Conservation (phyloP, 1,140 invertebrate genomes). For the Drosophila mayri region DNA sequence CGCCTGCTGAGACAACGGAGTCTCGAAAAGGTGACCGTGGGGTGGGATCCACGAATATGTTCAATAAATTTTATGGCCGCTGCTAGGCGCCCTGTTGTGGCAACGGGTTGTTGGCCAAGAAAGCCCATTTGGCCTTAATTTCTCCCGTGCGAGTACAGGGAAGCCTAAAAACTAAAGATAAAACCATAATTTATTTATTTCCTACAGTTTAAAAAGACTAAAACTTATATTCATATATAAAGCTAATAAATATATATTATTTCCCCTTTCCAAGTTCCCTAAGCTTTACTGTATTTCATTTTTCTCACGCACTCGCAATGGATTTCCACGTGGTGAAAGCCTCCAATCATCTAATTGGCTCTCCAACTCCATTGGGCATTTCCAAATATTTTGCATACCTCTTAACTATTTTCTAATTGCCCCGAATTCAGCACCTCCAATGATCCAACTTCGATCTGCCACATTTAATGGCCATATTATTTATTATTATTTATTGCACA, state of each 20-base stretch:
- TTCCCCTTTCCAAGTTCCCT: not conserved
- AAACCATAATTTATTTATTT: not conserved
- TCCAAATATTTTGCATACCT: constrained; percentile 45
- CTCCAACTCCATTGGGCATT: constrained; percentile 8
- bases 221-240: no score
- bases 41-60: constrained; percentile 56
- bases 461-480: constrained; percentile 46
- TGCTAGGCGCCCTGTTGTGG: constrained; percentile 76
- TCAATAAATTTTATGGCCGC: constrained; percentile 65
- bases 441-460: constrained; percentile 18
- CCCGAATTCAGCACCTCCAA: constrained; percentile 38
- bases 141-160: constrained; percentile 11
- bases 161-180: not conserved
- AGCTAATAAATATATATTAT: no score
- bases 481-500: constrained; percentile 68
- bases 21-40: constrained; percentile 9
- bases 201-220: no score
- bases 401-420: constrained; percentile 61
- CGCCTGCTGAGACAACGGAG: constrained; percentile 41
- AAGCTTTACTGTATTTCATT: constrained; percentile 2
- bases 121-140: constrained; percentile 11
- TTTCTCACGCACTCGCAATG: constrained; percentile 63
- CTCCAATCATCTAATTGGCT: constrained; percentile 49
- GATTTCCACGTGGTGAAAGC: constrained; percentile 65
- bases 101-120: constrained; percentile 50